Evolutionary conservation across 2,797 vertebrate species (phyloP).

Genomic region (Anguilla pacifica): DNA sequence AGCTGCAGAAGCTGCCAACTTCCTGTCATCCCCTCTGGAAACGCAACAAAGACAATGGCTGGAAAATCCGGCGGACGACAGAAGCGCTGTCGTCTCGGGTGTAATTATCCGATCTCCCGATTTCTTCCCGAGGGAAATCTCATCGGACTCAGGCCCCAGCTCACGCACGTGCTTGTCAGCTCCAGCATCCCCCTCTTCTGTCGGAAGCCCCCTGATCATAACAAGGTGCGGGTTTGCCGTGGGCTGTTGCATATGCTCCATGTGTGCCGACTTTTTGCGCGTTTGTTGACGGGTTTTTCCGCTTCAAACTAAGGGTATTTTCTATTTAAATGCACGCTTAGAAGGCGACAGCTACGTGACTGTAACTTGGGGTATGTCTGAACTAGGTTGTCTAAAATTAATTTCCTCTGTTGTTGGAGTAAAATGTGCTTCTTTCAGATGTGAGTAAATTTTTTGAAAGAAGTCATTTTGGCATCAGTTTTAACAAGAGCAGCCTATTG

Average conservation of each 20-base stretch:
- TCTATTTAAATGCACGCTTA: background rate
- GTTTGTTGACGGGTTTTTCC: background rate
- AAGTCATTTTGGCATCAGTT: no score
- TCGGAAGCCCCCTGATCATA: background rate
- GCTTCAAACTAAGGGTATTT: background rate
- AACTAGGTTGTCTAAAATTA: background rate
- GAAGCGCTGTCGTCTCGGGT: constrained; percentile 59
- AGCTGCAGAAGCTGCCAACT: constrained; percentile 66
- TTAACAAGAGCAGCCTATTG: background rate
- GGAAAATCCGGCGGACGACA: constrained; percentile 56
- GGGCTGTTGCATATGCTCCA: constrained; percentile 9
- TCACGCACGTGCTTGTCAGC: background rate
- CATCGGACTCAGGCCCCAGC: background rate
- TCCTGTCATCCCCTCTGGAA: constrained; percentile 68
- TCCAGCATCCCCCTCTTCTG: background rate
- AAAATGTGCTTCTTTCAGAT: no score
- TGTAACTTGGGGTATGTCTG: background rate
- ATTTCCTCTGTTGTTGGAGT: background rate
- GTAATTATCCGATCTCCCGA: constrained; percentile 57
- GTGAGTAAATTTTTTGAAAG: no score
- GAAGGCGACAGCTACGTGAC: background rate
- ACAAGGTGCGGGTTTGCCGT: constrained; percentile 29
- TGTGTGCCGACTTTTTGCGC: background rate
- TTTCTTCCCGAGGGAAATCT: constrained; percentile 29
- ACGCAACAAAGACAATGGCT: constrained; percentile 61